Evolutionary conservation across 1,140 invertebrate species (phyloP), one percentile per base, ranked within the genome.

Genomic region (Papilio aristodemus): DNA sequence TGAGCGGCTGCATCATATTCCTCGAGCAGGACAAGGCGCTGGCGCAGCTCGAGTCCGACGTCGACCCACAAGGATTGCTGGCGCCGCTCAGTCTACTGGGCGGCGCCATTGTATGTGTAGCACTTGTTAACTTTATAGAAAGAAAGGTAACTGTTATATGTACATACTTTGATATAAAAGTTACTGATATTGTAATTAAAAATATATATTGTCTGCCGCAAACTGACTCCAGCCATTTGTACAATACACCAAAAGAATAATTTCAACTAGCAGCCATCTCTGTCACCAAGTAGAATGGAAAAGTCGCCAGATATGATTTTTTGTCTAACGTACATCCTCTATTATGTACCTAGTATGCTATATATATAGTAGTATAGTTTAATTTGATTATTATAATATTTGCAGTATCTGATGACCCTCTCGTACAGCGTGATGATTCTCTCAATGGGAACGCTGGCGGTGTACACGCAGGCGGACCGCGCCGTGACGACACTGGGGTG

Each of bases 21-120:
- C n/a, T 90, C 13, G 84, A 90, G n/a, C 81, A 87, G 62, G 71
- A 83, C 19, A 88, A 87, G 54, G 77, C 78, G 0, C 57, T 90
- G 22, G 41, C 73, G 2, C 85, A 89, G 63, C 68, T 88, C 19
- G 73, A 78, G n/a, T 69, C 76, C 0, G 22, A 63, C 6, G 27
- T 60, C 6, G 86, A 86, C 17, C 81, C 82, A 57, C 72, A 85
- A 0, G 82, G 69, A 0, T 71, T 71, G n/a, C 60, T 89, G n/a
- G 79, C 87, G 0, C 78, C 85, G 0, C 27, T 70, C 6, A 70
- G 76, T 14, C 50, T 89, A 57, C 72, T 78, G 0, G 67, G 39
- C 19, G 87, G 87, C 0, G 77, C 81, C 1, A 0, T 81, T 0
- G 37, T 70, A 13, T 71, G 74, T 39, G 50, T 81, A 1, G 8